Base-by-base conservation (phyloP, 2,888 invertebrate species). In the Ferrisia virgata region DNA sequence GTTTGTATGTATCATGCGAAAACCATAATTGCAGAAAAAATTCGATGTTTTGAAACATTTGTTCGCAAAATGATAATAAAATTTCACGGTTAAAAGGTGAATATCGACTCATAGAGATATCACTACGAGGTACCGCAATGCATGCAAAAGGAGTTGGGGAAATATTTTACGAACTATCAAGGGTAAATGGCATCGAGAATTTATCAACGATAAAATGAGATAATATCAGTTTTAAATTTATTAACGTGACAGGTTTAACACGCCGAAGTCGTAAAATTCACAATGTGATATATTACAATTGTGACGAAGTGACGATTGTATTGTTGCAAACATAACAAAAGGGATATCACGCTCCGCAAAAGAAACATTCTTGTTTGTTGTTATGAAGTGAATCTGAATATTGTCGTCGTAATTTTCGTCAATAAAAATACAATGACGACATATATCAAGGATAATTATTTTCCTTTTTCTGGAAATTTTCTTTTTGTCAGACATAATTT, bases 41-140 rank as follows among this genome's bases (percentile, higher is more conserved):
- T n/a, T 33, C 72, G 72, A 11, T 9, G 33, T 28, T 64, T 25
- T 25, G 15, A 15, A 64, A 64, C 4, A 64, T 33, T 33, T 18
- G 33, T 72, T 72, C n/a, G 72, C 72, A 36, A 33, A 72, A 33
- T 36, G 33, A 72, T 33, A n/a, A 72, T 18, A n/a, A 64, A 31
- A 72, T 72, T 72, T 33, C 72, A 72, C n/a, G 72, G 72, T 72
- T 72, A 72, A 72, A 72, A 72, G 72, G 72, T 72, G n/a, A 72
- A 33, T 33, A 18, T 13, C 11, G 9, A 47, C 33, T 33, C 15
- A 33, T 33, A 33, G 72, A 72, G 72, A 72, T 72, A 72, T 72
- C 72, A 33, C 72, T 0, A 72, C 31, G 72, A 1, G 72, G 72
- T 72, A 72, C 72, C 36, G 31, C 18, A 72, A 72, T 6, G 33